Evolutionary conservation across 2,888 invertebrate genomes (phyloP), one percentile per base, ranked within the genome.

Genomic region (Leptothorax acervorum): DNA sequence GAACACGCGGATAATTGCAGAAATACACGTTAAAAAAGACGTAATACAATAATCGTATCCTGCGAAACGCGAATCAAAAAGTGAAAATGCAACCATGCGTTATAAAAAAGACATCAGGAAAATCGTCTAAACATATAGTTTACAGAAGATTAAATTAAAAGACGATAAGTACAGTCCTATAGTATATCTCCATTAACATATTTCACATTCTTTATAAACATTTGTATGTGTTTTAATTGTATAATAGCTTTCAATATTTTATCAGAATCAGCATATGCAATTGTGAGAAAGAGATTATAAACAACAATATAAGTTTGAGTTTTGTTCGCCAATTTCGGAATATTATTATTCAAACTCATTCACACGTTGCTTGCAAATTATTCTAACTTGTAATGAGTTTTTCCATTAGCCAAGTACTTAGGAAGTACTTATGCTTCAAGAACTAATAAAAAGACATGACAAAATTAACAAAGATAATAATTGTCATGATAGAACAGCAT

Each of bases 391-490:
- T 39, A 73, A 76, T 53, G 65, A 73, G 60, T 73, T 81, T 4
- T 57, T 81, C 48, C 73, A 81, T 81, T 60, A 31, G 48, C 18
- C 15, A 31, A 48, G 60, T 18, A 73, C 18, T 60, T 60, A 39
- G 23, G 2, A 60, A 57, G 12, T 71, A 57, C 48, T 71, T 42
- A 5, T 42, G n/a, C 12, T 31, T 5, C 15, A n/a, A 12, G 18
- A 48, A 73, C 18, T 60, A 73, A 73, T 9, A 35, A 71, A 23
- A 71, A 79, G 73, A 48, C 18, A 18, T 31, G 42, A 55, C 0
- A n/a, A 55, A 57, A 57, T 79, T 57, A 71, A 79, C 71, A 31
- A 73, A 60, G 45, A 11, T n/a, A 57, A 18, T 71, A 60, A 79
- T 0, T 15, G 5, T 5, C 18, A 15, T 11, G 23, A 15, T 39